Base-by-base conservation (phyloP, 2,113 vertebrate genomes). In the Elaphurus davidianus region DNA sequence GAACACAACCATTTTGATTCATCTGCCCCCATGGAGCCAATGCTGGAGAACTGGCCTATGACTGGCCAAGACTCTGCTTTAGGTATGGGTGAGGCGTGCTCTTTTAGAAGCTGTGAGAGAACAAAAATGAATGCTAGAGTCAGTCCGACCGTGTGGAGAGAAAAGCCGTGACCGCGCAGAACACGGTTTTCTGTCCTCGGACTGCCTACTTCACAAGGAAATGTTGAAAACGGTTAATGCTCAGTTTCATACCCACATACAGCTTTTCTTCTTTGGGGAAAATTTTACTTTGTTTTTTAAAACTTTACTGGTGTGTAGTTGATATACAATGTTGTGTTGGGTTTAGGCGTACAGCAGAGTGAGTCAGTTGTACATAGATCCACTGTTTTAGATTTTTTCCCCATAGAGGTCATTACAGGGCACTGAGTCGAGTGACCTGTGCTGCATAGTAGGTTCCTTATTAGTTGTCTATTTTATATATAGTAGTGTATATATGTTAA, bases 11-110 rank as follows among this genome's bases (percentile, higher is more conserved):
- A 99, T 59, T 99, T 99, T 71, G 99, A 99, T 25, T 99, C 99
- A 90, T 99, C 99, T 74, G 98, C 91, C 90, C 99, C 99, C 99
- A 99, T 94, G 1, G 99, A 99, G 64, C 99, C 99, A 0, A 99
- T 99, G 98, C 99, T 99, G 85, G 99, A 99, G 97, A 99, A 99
- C 98, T 99, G 99, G 6, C 99, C 99, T 92, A 99, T 98, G 27
- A 99, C 82, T 0, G 99, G 99, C 99, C 99, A 99, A 43, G 87
- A 92, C 36, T 99, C 99, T 0, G 98, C 98, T 0, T 97, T 95
- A 4, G 99, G 91, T 11, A 98, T 0, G 1, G 99, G 92, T 0
- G 96, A 81, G 21, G 99, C 79, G 59, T 99, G 98, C 0, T 99
- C 99, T 54, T 96, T 98, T 98, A 99, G 97, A 93, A 99, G 98